phyloP scores from a whole-genome alignment of 1,140 invertebrate genomes.

The Pteromalus puparum region DNA sequence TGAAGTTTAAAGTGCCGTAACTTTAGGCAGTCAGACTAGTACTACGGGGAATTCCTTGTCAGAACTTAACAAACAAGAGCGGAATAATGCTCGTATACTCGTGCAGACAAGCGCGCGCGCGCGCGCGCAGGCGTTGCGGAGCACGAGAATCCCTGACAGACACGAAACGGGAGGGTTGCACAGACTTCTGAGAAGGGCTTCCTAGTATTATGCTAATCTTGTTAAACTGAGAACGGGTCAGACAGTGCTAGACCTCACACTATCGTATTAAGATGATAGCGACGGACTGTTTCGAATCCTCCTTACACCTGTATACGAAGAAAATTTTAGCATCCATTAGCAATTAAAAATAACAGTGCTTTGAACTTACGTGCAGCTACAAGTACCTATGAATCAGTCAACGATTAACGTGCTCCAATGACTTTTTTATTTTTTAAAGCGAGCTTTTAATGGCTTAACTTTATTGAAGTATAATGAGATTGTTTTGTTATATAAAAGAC shows the following conservation, averaged over 20 bases:
- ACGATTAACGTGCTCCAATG: no score
- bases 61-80: constrained; percentile 4
- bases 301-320: no score
- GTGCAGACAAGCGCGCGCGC: not conserved
- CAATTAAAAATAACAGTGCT: no score
- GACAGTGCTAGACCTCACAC: not conserved
- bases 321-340: not conserved
- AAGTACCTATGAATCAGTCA: no score
- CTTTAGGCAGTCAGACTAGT: not conserved
- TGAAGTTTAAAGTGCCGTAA: not conserved
- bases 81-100: not conserved
- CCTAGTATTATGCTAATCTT: constrained; percentile 4
- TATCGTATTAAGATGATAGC: not conserved
- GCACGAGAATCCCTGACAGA: not conserved
- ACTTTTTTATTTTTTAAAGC: no score
- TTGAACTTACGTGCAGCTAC: no score
- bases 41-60: not conserved
- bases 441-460: no score
- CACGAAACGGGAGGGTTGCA: constrained; percentile 2
- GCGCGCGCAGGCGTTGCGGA: not conserved
- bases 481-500: no score
- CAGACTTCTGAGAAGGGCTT: constrained; percentile 3
- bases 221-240: not conserved
- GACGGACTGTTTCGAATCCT: not conserved
- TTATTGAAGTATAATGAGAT: no score